Evolutionary conservation across 1,140 invertebrate genomes (phyloP), one percentile per base, ranked within the genome.

Genomic region (Drosophila bocqueti): DNA sequence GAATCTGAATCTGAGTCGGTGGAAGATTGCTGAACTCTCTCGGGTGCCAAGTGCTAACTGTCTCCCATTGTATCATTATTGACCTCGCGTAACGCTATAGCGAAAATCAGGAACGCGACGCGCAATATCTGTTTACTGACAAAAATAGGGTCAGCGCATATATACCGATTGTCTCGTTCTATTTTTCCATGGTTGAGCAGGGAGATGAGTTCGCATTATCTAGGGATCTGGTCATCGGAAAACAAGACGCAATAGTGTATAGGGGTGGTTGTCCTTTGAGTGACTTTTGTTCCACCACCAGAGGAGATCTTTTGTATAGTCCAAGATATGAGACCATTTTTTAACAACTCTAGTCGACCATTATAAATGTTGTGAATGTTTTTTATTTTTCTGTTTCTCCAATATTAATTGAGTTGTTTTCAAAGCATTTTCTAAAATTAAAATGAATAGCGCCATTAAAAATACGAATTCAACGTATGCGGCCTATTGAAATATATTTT

Each of bases 91-190:
- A 60, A 73, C 54, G 55, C 67, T 49, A 60, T 52, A 26, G 54
- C 68, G n/a, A 72, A 72, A 73, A 73, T 73, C 29, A 29, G 54
- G 46, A 73, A 73, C 36, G 69, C 54, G 46, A 50, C 69, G 69
- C 69, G 69, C 69, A 73, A 52, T 73, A 73, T 73, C 67, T 73
- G 69, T 73, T 73, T 73, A 73, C 69, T 58, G 69, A 60, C 69
- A 52, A 73, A 72, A 73, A 73, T 73, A 73, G 69, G 69, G 69
- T 73, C 69, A 73, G 29, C n/a, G 52, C 42, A 29, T 40, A 29
- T 40, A 55, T 72, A 29, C 46, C 54, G 68, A 73, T 71, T 67
- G 67, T 46, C 63, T 67, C 21, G 47, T 61, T 50, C 3, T 34
- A n/a, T 43, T 67, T 34, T 66, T 24, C 29, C 18, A 67, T 69